Base-by-base conservation (phyloP, 2,797 vertebrate species). In the Diglossa cyanea region DNA sequence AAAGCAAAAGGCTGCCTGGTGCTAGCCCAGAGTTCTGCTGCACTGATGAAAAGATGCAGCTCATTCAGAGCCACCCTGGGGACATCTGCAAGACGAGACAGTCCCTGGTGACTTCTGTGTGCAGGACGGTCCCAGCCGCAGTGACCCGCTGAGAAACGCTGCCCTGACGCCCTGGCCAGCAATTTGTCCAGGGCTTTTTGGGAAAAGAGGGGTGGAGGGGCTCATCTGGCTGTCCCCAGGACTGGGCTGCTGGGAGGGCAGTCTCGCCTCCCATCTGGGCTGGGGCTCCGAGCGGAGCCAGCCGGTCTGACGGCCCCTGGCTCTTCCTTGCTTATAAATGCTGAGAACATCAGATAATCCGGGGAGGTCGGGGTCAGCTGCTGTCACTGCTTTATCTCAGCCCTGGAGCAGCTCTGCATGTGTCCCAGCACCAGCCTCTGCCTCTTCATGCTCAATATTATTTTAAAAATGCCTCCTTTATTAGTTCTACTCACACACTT, bases 261-360 rank as follows among this genome's bases (percentile, higher is more conserved):
- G 96, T 97, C 98, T 98, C 98, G 97, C 98, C 98, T 98, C 98
- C 98, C 98, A 98, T 98, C 98, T 98, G 97, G 97, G 98, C 98
- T 98, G 91, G 74, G 97, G 98, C 97, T 86, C 31, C 42, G 96
- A 96, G 97, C 90, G 98, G 98, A 98, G 98, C 98, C 98, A 98
- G 98, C 96, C 98, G 89, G 98, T 98, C 98, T 99, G 98, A 98
- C 98, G 95, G 98, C 98, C 98, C 96, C 96, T 94, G 97, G 94
- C 98, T 98, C 98, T 73, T 97, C 98, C 98, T 98, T 85, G 96
- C 98, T 98, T 98, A 97, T 97, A 98, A 98, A 98, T 96, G 98
- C 98, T 98, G 98, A 98, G 98, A 98, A 97, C 98, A 98, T 98
- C 98, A 98, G 98, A 98, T 98, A 98, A 98, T 97, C 95, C 96